Base-by-base conservation (phyloP, 2,888 invertebrate species). In the Spicauda simplicius region DNA sequence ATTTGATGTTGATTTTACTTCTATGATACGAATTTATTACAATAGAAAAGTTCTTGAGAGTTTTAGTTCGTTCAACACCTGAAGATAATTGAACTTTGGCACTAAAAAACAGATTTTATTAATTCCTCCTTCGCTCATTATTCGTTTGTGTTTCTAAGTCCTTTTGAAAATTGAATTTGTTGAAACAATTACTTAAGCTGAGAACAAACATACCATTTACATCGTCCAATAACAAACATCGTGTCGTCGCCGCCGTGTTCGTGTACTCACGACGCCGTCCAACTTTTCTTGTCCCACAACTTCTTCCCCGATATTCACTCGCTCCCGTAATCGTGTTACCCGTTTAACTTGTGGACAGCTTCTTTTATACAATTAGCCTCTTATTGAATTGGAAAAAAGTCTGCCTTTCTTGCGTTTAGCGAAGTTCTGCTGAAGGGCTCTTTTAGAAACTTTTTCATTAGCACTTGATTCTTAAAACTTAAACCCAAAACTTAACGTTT, bases 331-430 rank as follows among this genome's bases (percentile, higher is more conserved):
- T 86, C 83, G 82, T 80, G 83, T 88, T 89, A 86, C 80, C 81
- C 80, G 82, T 87, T 87, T 84, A 88, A 85, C 86, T 86, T 83
- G 85, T 82, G 85, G 86, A 89, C 87, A 87, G 85, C 82, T 83
- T 81, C 82, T 81, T 83, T 88, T 83, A 85, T 83, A 85, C 84
- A 86, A 90, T 90, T 88, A 87, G 79, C 81, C 77, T 79, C 83
- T 85, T 84, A 84, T 82, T 86, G 83, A 81, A 82, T 82, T 78
- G 77, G 77, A 78, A 81, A 82, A 80, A 81, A 79, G 74, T 71
- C 48, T 45, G 37, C 58, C 68, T 62, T 64, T 45, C 69, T 74
- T 67, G 69, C 73, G 71, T 77, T 78, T 73, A 73, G 69, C 69
- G 68, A 74, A 77, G 70, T 77, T 74, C 70, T 70, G 72, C 72